Conservation (phyloP, 1,140 invertebrate genomes). For the Lamellibrachia luymesi region DNA sequence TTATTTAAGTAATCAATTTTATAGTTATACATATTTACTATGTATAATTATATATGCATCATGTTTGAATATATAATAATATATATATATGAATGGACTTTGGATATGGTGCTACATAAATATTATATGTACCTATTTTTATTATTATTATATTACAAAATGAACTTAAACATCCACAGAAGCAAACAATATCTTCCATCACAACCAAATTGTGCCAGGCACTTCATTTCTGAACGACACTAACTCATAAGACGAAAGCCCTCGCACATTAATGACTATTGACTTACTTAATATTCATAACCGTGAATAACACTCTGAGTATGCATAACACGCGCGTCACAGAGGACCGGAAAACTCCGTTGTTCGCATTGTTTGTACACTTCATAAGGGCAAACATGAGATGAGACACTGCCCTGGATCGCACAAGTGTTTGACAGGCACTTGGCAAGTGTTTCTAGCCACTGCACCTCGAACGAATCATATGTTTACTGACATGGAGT, state of each 20-base stretch:
- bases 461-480: not conserved
- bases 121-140: too few relatives aligned
- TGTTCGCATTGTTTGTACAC: not conserved
- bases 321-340: not conserved
- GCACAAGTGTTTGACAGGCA: not conserved
- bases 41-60: too few relatives aligned
- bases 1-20: too few relatives aligned
- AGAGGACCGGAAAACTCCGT: not conserved
- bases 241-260: not conserved
- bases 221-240: not conserved
- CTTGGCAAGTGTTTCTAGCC: not conserved
- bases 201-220: not conserved
- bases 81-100: too few relatives aligned
- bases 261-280: not conserved
- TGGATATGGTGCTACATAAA: too few relatives aligned
- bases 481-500: not conserved
- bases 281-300: not conserved
- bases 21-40: too few relatives aligned
- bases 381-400: not conserved
- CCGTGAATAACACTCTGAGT: not conserved
- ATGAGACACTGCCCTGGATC: not conserved
- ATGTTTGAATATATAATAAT: too few relatives aligned
- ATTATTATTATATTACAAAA: not conserved
- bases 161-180: not conserved
- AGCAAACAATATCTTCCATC: not conserved